Evolutionary conservation across 2,113 vertebrate genomes (phyloP).

Genomic region (Dasypus novemcinctus): DNA sequence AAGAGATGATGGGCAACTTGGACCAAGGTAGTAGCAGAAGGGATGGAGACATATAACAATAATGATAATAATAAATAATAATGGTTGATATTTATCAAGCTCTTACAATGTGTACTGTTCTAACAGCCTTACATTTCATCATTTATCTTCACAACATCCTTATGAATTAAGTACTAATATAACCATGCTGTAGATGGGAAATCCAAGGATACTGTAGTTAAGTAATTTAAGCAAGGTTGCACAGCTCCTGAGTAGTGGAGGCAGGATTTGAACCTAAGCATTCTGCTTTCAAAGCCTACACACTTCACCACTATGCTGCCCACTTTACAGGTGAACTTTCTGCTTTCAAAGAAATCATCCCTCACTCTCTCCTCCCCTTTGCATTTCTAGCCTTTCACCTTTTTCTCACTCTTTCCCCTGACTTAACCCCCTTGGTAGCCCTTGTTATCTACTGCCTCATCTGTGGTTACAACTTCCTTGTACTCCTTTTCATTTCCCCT

Average conservation of each 20-base stretch:
- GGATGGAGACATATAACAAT: background rate
- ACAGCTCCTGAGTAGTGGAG: background rate
- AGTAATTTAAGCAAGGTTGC: background rate
- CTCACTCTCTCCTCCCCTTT: background rate
- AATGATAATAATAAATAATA: background rate
- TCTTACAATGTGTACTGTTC: background rate
- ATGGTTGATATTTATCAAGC: background rate
- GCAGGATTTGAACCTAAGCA: background rate
- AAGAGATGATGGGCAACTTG: background rate
- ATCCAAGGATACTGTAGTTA: background rate
- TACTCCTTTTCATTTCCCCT: background rate
- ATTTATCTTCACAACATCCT: background rate
- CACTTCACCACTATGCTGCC: background rate
- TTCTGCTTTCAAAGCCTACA: background rate
- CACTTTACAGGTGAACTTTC: too few relatives aligned
- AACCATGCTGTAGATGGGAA: background rate
- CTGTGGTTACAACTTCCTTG: background rate
- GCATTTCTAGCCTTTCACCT: background rate
- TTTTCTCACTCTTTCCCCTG: background rate
- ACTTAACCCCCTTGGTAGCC: background rate
- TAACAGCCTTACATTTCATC: background rate
- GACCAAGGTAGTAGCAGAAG: background rate
- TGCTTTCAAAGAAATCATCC: background rate
- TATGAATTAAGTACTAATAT: background rate
- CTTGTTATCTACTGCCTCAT: background rate